Percentiles rank a stretch among this genome's conserved stretches.
These are phyloP conservation scores for Cyanistes caeruleus DNA, from an alignment of 2,113 vertebrate species.

Conservation along the genomic window DNA sequence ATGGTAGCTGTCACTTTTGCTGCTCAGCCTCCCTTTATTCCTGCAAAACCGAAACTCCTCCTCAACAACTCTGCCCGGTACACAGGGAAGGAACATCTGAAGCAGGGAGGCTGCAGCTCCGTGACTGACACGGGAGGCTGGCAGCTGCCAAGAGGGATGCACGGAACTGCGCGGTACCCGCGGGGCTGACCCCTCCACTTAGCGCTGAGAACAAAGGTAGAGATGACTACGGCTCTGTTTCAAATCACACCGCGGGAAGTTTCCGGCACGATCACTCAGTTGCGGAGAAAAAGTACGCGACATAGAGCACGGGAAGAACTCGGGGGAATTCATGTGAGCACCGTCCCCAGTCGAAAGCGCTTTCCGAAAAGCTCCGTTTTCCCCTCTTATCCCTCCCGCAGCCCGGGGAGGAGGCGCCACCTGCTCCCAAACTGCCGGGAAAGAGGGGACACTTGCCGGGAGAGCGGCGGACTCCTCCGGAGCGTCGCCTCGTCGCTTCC, in stretches of 20 bases:
- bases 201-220: not conserved
- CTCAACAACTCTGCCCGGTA: not conserved
- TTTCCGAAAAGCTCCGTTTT: not conserved
- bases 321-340: not conserved
- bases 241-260: not conserved
- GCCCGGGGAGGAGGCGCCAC: not conserved
- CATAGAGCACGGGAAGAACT: not conserved
- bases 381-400: not conserved
- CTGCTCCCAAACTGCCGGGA: not conserved
- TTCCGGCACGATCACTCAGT: not conserved
- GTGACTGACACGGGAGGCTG: not conserved
- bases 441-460: not conserved
- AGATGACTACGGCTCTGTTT: not conserved
- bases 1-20: not conserved
- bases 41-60: not conserved
- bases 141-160: not conserved
- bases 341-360: not conserved
- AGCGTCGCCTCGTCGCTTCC: not conserved
- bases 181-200: not conserved
- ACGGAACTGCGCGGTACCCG: not conserved
- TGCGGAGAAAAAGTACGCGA: not conserved
- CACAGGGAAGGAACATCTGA: not conserved
- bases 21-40: not conserved
- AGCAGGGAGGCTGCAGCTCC: not conserved
- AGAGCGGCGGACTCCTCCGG: not conserved